Evolutionary conservation across 2,797 vertebrate species (phyloP).

Genomic region (Podargus strigoides): DNA sequence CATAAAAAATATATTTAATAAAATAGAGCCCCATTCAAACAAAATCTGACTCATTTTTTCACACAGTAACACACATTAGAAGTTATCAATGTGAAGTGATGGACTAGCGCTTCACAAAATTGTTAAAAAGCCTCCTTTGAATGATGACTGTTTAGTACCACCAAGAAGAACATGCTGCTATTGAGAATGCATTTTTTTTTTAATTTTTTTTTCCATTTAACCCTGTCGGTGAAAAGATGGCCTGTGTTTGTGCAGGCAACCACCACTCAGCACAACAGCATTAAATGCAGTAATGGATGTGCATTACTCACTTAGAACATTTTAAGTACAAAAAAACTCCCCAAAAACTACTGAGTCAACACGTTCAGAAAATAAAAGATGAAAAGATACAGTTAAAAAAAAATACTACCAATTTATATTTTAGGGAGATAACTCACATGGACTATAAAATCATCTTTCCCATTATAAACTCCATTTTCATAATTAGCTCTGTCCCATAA

Average conservation of each 20-base stretch:
- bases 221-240: neutral
- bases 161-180: neutral
- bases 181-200: neutral
- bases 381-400: neutral
- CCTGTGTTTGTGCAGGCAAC: neutral
- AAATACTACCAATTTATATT: neutral
- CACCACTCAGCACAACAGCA: neutral
- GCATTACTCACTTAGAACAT: neutral
- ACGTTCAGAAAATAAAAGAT: neutral
- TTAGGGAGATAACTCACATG: neutral
- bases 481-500: conserved; percentile 44
- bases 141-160: neutral
- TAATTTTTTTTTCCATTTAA: neutral
- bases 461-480: conserved; percentile 35
- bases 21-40: neutral
- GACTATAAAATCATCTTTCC: conserved; percentile 25
- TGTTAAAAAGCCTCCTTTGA: neutral
- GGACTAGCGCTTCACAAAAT: neutral
- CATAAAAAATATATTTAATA: neutral
- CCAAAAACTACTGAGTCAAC: neutral
- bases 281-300: neutral
- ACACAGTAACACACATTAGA: neutral
- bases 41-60: neutral
- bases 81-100: neutral
- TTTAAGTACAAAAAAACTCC: neutral